Evolutionary conservation across 2,113 vertebrate species (phyloP).

Genomic region (Candoia aspera): DNA sequence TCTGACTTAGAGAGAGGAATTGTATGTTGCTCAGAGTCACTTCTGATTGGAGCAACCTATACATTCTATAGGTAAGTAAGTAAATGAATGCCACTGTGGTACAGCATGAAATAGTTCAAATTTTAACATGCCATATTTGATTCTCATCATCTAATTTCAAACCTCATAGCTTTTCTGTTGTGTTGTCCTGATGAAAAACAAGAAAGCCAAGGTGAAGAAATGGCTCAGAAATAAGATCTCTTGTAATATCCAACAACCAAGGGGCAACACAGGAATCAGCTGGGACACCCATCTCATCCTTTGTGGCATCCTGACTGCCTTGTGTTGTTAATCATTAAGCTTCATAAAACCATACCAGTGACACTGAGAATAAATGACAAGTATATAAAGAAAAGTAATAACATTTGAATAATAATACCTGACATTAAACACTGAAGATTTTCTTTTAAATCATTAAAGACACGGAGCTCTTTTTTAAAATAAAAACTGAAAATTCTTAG

Average conservation of each 20-base stretch:
- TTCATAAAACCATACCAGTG: neutral
- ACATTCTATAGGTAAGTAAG: neutral
- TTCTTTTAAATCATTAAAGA: neutral
- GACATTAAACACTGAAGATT: neutral
- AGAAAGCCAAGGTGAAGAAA: neutral
- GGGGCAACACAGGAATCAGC: neutral
- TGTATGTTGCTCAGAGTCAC: neutral
- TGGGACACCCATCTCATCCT: neutral
- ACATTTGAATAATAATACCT: neutral
- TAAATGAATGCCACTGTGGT: neutral
- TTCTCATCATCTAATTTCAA: neutral
- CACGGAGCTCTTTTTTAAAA: neutral
- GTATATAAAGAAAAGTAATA: neutral
- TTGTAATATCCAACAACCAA: neutral
- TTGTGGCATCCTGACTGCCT: neutral
- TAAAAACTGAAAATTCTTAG: neutral
- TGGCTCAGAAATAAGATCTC: neutral
- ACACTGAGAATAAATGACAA: neutral
- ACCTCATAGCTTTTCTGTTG: neutral
- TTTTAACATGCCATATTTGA: conserved; percentile 30
- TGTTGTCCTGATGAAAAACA: neutral
- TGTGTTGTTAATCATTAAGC: neutral
- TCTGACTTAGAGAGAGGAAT: neutral
- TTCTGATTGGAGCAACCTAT: neutral
- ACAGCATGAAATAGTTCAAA: conserved; percentile 31